phyloP scores from a whole-genome alignment of 2,888 invertebrate species.

The Brenthis ino region DNA sequence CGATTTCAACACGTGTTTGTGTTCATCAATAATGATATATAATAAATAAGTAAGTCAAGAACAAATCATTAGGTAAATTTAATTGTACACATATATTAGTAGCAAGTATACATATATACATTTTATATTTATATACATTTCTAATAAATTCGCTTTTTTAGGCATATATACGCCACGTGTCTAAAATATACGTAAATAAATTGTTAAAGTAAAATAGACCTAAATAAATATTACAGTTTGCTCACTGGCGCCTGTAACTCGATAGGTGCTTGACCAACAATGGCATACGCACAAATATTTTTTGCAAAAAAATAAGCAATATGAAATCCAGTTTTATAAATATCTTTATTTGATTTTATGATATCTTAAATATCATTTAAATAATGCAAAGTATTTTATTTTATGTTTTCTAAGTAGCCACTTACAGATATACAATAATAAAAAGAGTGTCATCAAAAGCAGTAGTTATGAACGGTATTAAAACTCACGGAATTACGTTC shows the following conservation, averaged over 20 bases:
- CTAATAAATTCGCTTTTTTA: too few relatives aligned
- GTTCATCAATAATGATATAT: slow-evolving; percentile 44
- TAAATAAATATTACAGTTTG: slow-evolving; percentile 75
- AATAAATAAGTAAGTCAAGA: background rate
- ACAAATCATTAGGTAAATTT: background rate
- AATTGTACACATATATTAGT: too few relatives aligned
- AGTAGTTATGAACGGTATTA: slow-evolving; percentile 1
- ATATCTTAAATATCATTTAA: background rate
- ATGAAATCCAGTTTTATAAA: slow-evolving; percentile 10
- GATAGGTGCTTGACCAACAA: slow-evolving; percentile 52
- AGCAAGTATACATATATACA: too few relatives aligned
- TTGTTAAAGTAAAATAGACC: slow-evolving; percentile 46
- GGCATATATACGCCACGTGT: background rate
- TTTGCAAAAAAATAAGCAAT: slow-evolving; percentile 19
- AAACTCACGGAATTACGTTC: slow-evolving; percentile 13
- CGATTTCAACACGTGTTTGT: slow-evolving; percentile 65
- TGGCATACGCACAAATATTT: slow-evolving; percentile 26
- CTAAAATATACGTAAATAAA: slow-evolving; percentile 9
- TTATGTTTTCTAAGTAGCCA: slow-evolving; percentile 1
- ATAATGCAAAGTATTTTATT: background rate
- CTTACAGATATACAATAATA: slow-evolving; percentile 5
- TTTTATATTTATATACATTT: too few relatives aligned
- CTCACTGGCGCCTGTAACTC: slow-evolving; percentile 75
- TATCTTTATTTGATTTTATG: background rate
- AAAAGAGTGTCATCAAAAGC: background rate